Percentiles rank a stretch among this genome's conserved stretches.
These are phyloP conservation scores for Hydrolagus affinis DNA, from an alignment of 2,113 vertebrate genomes.

Conservation along the genomic window DNA sequence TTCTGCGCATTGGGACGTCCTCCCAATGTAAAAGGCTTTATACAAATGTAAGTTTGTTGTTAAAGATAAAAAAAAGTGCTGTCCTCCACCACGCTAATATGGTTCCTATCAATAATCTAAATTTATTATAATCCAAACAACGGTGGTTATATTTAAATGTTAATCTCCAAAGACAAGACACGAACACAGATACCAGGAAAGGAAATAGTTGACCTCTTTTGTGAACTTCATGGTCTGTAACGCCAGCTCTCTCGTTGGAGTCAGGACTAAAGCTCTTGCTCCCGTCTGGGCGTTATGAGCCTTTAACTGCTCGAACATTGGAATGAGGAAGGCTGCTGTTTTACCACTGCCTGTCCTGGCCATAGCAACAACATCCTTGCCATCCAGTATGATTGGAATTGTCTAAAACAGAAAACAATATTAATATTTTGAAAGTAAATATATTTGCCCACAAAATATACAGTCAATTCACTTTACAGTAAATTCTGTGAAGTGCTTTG, in stretches of 20 bases:
- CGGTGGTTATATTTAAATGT: background rate
- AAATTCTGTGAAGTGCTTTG: no score
- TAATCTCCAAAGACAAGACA: background rate
- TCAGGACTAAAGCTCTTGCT: constrained; percentile 77
- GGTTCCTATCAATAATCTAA: background rate
- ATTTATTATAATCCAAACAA: background rate
- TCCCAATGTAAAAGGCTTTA: no score
- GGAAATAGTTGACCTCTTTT: constrained; percentile 65
- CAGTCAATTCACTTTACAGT: no score
- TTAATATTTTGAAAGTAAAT: background rate
- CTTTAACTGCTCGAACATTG: constrained; percentile 90
- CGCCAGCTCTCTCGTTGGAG: constrained; percentile 86
- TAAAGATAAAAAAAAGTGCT: no score
- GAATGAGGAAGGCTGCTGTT: constrained; percentile 88
- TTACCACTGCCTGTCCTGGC: constrained; percentile 90
- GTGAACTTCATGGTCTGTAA: constrained; percentile 97
- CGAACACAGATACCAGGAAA: background rate
- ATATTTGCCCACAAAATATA: no score
- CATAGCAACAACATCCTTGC: constrained; percentile 91
- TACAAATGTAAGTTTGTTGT: no score
- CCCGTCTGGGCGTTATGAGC: constrained; percentile 71
- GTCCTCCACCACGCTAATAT: background rate
- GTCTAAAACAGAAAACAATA: constrained; percentile 50
- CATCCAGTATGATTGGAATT: constrained; percentile 78
- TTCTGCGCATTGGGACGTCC: no score